These are phyloP conservation scores for Chaetura pelagica DNA, from an alignment of 2,113 vertebrate genomes.

Conservation along the genomic window DNA sequence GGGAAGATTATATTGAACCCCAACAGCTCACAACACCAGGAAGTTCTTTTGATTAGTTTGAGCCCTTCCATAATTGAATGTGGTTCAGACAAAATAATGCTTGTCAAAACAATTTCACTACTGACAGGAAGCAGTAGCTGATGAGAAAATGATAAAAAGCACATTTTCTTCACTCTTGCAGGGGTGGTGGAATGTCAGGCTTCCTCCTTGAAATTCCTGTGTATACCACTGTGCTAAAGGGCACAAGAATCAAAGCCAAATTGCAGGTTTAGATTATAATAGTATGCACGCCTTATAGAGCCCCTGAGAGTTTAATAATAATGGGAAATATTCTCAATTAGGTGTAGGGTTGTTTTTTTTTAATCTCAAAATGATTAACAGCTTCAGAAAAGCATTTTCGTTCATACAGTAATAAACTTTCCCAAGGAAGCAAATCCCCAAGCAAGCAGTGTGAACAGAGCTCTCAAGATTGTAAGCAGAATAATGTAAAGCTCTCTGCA, in stretches of 20 bases:
- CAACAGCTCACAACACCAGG: neutral
- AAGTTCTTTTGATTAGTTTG: neutral
- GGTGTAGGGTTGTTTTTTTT: neutral
- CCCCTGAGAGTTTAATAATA: conserved; percentile 41
- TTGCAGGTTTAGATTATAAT: neutral
- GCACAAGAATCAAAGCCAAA: neutral
- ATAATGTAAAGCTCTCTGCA: conserved; percentile 35
- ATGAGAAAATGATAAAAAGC: neutral
- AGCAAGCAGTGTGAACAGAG: conserved; percentile 42
- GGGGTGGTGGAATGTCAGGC: neutral
- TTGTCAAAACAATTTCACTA: neutral
- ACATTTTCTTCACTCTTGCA: neutral
- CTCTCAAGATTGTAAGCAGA: neutral
- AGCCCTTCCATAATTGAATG: neutral
- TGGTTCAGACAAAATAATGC: neutral
- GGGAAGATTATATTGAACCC: neutral
- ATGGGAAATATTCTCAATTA: conserved; percentile 44
- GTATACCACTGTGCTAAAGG: neutral
- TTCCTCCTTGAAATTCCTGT: neutral
- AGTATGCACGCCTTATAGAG: neutral
- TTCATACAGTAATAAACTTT: conserved; percentile 38
- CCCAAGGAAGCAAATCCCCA: conserved; percentile 55
- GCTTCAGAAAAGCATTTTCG: conserved; percentile 53
- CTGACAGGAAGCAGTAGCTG: conserved; percentile 29
- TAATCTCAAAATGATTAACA: conserved; percentile 32